Conservation (phyloP, 2,797 vertebrate species). For the Schizopygopsis pylzovi region DNA sequence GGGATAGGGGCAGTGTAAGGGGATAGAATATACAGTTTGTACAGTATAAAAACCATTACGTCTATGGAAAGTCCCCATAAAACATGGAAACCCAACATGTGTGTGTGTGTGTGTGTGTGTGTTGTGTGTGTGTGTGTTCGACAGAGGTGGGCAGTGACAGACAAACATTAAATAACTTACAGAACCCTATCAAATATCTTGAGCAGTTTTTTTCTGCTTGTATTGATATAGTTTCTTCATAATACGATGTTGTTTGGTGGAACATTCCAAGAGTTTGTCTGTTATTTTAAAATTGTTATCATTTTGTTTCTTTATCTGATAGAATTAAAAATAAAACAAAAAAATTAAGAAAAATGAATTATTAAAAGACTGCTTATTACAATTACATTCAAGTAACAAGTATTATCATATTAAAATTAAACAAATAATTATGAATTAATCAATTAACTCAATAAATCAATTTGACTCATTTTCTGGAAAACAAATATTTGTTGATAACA, state of each 20-base stretch:
- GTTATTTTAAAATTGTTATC: background rate
- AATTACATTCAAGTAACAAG: background rate
- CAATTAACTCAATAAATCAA: background rate
- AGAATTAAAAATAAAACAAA: no score
- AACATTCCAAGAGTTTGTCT: background rate
- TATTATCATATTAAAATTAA: background rate
- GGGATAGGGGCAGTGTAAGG: no score
- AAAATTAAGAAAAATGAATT: no score
- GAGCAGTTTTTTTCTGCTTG: background rate
- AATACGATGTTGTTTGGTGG: background rate
- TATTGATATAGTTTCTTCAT: background rate
- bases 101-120: background rate
- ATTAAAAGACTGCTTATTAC: background rate
- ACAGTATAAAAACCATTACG: no score
- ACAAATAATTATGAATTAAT: background rate
- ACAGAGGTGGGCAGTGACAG: conserved; percentile 17
- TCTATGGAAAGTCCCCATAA: no score
- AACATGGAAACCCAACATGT: no score
- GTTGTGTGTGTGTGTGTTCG: conserved; percentile 3
- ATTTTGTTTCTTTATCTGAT: background rate
- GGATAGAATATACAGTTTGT: no score
- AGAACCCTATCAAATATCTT: background rate
- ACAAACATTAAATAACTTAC: background rate
- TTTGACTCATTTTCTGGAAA: background rate
- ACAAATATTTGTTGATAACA: background rate